phyloP scores from a whole-genome alignment of 1,140 invertebrate species.

The Drosophila santomea region DNA sequence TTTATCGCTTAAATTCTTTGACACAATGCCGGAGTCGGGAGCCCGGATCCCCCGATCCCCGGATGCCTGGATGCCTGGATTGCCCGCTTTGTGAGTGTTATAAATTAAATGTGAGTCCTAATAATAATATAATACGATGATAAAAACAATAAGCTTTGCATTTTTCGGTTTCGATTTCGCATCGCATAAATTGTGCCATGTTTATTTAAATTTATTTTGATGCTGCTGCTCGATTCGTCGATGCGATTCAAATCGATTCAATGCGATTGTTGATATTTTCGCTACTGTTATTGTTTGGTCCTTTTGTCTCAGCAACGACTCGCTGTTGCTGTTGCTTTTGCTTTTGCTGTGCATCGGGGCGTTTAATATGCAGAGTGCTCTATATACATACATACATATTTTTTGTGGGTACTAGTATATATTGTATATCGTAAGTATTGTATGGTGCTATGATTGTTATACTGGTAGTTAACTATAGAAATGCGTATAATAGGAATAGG shows the following conservation, averaged over 20 bases:
- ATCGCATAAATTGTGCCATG: constrained; percentile 34
- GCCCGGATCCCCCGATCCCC: background rate
- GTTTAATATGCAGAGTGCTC: constrained; percentile 73
- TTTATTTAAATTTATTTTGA: constrained; percentile 59
- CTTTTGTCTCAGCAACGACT: constrained; percentile 22
- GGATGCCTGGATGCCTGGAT: background rate
- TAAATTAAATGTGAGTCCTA: constrained; percentile 64
- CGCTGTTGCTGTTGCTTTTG: constrained; percentile 9
- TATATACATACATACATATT: constrained; percentile 57
- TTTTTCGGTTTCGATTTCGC: constrained; percentile 33
- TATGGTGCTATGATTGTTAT: constrained; percentile 44
- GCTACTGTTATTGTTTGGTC: constrained; percentile 24
- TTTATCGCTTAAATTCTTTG: constrained; percentile 33
- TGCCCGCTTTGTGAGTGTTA: constrained; percentile 24
- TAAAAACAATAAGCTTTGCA: constrained; percentile 63
- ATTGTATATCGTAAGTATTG: constrained; percentile 38
- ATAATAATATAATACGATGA: constrained; percentile 72
- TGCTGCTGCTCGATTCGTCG: constrained; percentile 16
- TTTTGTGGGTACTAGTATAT: constrained; percentile 15
- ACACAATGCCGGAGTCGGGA: constrained; percentile 1
- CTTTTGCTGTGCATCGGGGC: constrained; percentile 64
- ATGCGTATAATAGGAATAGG: constrained; percentile 27
- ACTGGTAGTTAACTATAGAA: constrained; percentile 42
- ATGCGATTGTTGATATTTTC: constrained; percentile 29
- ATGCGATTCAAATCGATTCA: constrained; percentile 13